Base-by-base conservation (phyloP, 2,888 invertebrate genomes). In the Onchidella celtica region DNA sequence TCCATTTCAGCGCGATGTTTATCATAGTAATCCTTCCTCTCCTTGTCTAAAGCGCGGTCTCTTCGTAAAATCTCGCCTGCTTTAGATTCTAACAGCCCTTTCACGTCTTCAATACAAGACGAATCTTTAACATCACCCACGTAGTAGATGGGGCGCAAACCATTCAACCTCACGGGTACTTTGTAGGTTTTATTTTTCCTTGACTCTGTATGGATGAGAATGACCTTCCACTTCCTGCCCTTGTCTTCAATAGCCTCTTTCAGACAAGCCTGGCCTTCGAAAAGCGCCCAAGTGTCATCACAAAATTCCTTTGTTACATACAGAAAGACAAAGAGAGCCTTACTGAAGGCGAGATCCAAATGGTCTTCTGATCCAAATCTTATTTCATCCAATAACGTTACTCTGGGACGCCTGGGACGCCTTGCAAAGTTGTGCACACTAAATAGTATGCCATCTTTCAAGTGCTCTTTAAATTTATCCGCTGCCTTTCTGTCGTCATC, bases 341-440 rank as follows among this genome's bases (percentile, higher is more conserved):
- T 21, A 6, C n/a, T 6, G 61, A 24, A 61, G 6, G n/a, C 6
- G 4, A 6, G 14, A 4, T 61, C 61, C 6, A 61, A 24, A 24
- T 61, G 4, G 21, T 61, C 47, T 47, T 47, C 47, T 17, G 9
- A 47, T 6, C 47, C 6, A 6, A 47, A 47, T 47, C 17, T 47
- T 47, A 47, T 47, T 47, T 47, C 78, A 59, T 69, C 36, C 27
- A 78, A 70, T 1, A 69, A 70, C 38, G 59, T 70, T 0, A 78
- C 78, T 40, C 61, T 69, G 21, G 78, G 78, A 38, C 0, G 3
- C n/a, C n/a, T 61, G 4, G 61, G 61, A 6, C n/a, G 21, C n/a
- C 61, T 61, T 6, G 4, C 61, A 6, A 6, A 17, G 11, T n/a
- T 24, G 6, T 61, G 21, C 9, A 24, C n/a, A 6, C n/a, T n/a